Conservation (phyloP, 2,797 vertebrate genomes). For the Hypotaenidia okinawae region DNA sequence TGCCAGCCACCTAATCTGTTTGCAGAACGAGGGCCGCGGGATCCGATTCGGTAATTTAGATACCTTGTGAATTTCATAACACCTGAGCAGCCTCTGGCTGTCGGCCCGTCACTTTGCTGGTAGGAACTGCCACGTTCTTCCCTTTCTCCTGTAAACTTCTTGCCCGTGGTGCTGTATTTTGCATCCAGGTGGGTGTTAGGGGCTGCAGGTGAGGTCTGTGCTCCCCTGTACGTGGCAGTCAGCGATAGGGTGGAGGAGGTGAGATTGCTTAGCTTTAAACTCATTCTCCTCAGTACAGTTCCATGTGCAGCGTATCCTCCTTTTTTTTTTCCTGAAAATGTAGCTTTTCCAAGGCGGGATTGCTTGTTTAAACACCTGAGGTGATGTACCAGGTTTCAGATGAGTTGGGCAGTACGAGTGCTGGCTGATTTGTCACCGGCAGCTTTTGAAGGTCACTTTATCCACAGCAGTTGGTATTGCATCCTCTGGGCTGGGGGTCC, state of each 20-base stretch:
- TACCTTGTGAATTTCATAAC: constrained; percentile 55
- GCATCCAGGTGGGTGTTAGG: not conserved
- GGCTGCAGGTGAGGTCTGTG: not conserved
- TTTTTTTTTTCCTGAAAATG: fast-evolving
- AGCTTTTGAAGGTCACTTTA: not conserved
- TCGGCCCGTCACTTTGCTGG: not conserved
- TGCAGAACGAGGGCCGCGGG: constrained; percentile 51
- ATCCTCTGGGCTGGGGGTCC: fast-evolving
- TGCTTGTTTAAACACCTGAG: fast-evolving
- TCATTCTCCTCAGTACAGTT: not conserved
- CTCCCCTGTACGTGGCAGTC: not conserved
- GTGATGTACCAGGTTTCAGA: not conserved
- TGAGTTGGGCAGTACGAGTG: fast-evolving
- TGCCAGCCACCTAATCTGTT: constrained; percentile 77
- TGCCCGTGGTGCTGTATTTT: not conserved
- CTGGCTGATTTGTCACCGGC: not conserved
- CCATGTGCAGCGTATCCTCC: fast-evolving
- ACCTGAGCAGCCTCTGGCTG: constrained; percentile 45
- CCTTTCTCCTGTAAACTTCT: not conserved
- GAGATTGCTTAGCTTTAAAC: not conserved
- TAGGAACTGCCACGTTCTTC: not conserved
- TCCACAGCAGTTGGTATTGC: fast-evolving
- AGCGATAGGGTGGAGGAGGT: not conserved
- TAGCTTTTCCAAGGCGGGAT: not conserved
- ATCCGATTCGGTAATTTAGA: constrained; percentile 67